phyloP scores from a whole-genome alignment of 2,888 invertebrate species.

The Scaptodrosophila latifasciaeformis region DNA sequence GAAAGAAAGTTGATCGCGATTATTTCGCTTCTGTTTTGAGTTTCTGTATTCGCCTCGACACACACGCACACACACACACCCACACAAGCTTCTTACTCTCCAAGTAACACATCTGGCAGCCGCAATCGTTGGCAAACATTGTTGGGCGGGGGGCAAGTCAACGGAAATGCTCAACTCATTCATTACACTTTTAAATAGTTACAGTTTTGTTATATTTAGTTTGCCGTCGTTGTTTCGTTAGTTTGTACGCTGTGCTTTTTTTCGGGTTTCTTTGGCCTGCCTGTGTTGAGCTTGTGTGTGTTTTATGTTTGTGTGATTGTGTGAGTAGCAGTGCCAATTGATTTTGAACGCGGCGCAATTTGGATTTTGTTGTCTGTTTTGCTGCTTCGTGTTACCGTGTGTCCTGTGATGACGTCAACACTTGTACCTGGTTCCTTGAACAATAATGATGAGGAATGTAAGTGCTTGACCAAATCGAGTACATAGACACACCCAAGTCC shows the following conservation, averaged over 20 bases:
- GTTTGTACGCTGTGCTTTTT: slow-evolving; percentile 13
- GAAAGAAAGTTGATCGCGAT: slow-evolving; percentile 43
- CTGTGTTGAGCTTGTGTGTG: slow-evolving; percentile 7
- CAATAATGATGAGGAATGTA: slow-evolving; percentile 60
- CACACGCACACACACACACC: slow-evolving; percentile 27
- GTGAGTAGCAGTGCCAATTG: slow-evolving; percentile 21
- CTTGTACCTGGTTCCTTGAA: slow-evolving; percentile 34
- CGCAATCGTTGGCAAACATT: not conserved
- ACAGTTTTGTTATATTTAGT: slow-evolving; percentile 1
- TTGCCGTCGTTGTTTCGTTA: slow-evolving; percentile 7
- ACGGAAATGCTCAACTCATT: slow-evolving; percentile 17
- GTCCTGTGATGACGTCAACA: slow-evolving; percentile 56
- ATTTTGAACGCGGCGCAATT: slow-evolving; percentile 32
- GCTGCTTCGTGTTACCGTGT: slow-evolving; percentile 10
- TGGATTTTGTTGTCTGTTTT: slow-evolving; percentile 6
- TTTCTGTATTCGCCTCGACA: slow-evolving; percentile 8
- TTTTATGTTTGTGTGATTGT: slow-evolving; percentile 10
- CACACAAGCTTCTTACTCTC: not conserved
- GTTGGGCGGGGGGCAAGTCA: slow-evolving; percentile 13
- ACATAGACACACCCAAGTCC: not conserved
- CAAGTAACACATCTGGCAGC: slow-evolving; percentile 17
- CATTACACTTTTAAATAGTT: slow-evolving; percentile 22
- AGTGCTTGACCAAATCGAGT: slow-evolving; percentile 26
- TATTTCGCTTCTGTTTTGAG: slow-evolving; percentile 34
- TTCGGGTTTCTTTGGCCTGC: not conserved